Conservation (phyloP, 2,797 vertebrate species). For the Prunella strophiata region DNA sequence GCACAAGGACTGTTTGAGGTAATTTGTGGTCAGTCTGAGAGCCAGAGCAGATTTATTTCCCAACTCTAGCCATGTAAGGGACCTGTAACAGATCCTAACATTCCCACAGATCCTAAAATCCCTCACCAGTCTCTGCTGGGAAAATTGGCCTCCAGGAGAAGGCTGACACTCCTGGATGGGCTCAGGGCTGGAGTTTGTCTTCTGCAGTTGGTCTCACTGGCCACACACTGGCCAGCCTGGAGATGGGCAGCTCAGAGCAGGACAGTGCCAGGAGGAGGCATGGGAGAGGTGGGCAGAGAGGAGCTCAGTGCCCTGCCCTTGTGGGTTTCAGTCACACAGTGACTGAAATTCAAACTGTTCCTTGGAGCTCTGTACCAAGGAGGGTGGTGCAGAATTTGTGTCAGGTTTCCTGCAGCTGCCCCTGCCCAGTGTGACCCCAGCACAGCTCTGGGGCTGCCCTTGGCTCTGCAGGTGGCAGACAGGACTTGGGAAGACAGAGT, state of each 20-base stretch:
- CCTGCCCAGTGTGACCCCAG: neutral
- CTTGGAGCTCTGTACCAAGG: neutral
- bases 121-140: neutral
- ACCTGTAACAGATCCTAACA: neutral
- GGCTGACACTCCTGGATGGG: accelerated
- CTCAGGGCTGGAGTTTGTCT: neutral
- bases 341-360: neutral
- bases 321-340: neutral
- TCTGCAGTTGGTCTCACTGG: neutral
- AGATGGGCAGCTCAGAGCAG: neutral
- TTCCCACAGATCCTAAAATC: neutral
- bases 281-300: neutral
- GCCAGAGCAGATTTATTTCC: neutral
- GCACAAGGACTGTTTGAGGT: neutral
- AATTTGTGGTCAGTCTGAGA: neutral
- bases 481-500: neutral
- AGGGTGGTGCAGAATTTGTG: neutral
- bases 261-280: neutral
- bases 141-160: neutral
- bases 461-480: neutral
- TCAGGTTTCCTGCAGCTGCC: neutral
- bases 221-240: neutral
- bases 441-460: neutral
- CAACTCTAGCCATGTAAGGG: neutral
- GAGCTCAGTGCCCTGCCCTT: neutral